Base-by-base conservation (phyloP, 2,797 vertebrate species). In the Centropyge bicolor region DNA sequence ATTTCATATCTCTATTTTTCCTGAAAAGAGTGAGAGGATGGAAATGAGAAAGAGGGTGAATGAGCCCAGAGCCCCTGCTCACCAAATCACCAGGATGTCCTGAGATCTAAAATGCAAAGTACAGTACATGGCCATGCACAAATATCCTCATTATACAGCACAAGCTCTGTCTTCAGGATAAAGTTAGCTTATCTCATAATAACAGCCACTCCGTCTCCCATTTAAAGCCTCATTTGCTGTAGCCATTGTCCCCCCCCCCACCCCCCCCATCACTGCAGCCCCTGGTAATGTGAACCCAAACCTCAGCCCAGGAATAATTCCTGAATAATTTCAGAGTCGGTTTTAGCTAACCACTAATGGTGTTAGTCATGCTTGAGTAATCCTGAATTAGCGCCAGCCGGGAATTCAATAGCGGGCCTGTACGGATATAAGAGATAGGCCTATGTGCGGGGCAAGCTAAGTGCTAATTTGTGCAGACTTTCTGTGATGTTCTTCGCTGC, bases 351-450 rank as follows among this genome's bases (percentile, higher is more conserved):
- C 83, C 64, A 54, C 89, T 91, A 91, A 93, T 92, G 87, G 78
- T 79, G 86, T 95, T 93, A 92, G 93, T 89, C 87, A 93, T 81
- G 89, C 90, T 88, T 72, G 89, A 91, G 86, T 94, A 93, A 93
- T 89, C 81, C 90, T 90, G 88, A 93, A 93, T 94, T 92, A 92
- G 85, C 87, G 91, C 83, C 85, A 85, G 68, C 49, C 59, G 31
- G 79, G 74, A 86, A 88, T 87, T 92, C 82, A 88, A 90, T 88
- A 92, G 84, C 62, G 45, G 73, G 66, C 70, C 71, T 56, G 71
- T 73, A 65, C 40, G 62, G 83, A 84, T 80, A 73, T 59, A 61
- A 73, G 70, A 82, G 83, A 82, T 86, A 31, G 27, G 27, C 27
- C 27, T 31, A 80, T 85, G 73, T 51, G 74, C 76, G 20, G 78